Percentiles rank a stretch among this genome's conserved stretches.
phyloP scores from a whole-genome alignment of 2,113 vertebrate genomes.

The Indicator maculatus region DNA sequence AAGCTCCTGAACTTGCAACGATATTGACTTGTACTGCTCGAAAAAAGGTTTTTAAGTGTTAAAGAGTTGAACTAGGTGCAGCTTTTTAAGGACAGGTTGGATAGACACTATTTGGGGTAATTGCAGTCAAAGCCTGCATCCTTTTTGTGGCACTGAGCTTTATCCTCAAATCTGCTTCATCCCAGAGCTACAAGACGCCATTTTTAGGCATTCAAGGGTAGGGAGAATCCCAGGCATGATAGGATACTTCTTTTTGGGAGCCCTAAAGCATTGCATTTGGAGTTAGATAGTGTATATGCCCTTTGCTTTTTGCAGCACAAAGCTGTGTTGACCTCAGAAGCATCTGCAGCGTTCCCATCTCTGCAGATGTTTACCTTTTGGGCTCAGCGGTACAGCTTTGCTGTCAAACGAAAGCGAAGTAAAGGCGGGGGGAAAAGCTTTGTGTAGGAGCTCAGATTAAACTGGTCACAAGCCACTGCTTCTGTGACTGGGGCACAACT shows the following conservation, averaged over 20 bases:
- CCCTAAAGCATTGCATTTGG: accelerated
- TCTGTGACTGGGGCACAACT: neutral
- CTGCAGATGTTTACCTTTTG: neutral
- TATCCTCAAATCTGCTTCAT: neutral
- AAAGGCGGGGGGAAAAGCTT: neutral
- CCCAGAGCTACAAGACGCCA: neutral
- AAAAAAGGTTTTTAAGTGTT: neutral
- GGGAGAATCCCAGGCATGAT: too few relatives aligned
- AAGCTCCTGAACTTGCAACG: accelerated
- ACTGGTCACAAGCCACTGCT: neutral
- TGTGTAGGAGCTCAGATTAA: neutral
- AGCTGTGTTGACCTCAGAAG: neutral
- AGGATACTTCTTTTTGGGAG: neutral
- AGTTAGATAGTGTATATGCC: neutral
- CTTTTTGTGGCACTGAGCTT: accelerated
- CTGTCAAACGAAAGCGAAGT: neutral
- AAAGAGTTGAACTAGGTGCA: neutral
- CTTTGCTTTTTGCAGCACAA: neutral
- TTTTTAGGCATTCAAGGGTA: too few relatives aligned
- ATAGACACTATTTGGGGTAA: neutral
- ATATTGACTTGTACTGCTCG: neutral
- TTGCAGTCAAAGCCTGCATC: neutral
- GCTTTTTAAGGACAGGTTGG: neutral
- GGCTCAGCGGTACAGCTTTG: neutral
- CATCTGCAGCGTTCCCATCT: neutral